These are phyloP conservation scores for Dipodomys stephensi DNA, from an alignment of 2,113 vertebrate species.

Conservation along the genomic window DNA sequence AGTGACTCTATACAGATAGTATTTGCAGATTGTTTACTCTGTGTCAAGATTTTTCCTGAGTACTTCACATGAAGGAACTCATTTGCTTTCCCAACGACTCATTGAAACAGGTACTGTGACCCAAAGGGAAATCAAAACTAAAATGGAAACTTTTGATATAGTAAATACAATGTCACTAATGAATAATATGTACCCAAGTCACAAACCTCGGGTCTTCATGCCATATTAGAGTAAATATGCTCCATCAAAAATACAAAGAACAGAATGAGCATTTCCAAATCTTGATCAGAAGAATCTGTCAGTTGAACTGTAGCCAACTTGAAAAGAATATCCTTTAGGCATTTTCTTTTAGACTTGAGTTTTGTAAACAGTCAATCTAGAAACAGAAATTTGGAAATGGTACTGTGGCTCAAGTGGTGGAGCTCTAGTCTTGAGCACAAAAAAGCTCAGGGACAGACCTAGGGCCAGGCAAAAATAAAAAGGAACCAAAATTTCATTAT, in stretches of 20 bases:
- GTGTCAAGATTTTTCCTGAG: background rate
- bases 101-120: background rate
- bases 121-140: background rate
- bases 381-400: conserved; percentile 26
- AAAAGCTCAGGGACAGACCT: too few species aligned
- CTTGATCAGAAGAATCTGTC: conserved; percentile 17
- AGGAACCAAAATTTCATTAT: conserved; percentile 58
- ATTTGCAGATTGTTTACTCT: background rate
- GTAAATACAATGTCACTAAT: background rate
- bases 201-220: background rate
- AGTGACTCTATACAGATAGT: background rate
- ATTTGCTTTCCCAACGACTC: background rate
- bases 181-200: background rate
- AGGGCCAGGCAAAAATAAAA: background rate
- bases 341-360: background rate
- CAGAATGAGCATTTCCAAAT: conserved; percentile 11
- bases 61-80: background rate
- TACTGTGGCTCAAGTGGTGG: too few species aligned
- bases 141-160: background rate
- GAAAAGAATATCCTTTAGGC: conserved; percentile 52
- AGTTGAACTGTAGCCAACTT: conserved; percentile 37
- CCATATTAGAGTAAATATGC: conserved; percentile 44
- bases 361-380: background rate
- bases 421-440: too few species aligned
- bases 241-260: conserved; percentile 46